Evolutionary conservation across 2,888 invertebrate species (phyloP).

Genomic region (Thecocarcelia acutangulata): DNA sequence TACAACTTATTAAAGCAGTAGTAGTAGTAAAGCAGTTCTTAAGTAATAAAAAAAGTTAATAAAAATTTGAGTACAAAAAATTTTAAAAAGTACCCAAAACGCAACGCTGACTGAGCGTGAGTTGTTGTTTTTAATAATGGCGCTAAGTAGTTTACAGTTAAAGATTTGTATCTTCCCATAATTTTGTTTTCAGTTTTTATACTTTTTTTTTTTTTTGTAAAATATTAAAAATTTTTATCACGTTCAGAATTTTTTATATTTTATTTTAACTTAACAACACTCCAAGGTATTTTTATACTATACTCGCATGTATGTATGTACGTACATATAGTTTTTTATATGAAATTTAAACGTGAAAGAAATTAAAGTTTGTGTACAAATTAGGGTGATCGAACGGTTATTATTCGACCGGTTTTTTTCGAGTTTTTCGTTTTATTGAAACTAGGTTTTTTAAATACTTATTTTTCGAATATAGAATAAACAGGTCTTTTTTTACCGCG

Average conservation of each 20-base stretch:
- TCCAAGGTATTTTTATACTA: slow-evolving; percentile 52
- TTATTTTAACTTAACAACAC: slow-evolving; percentile 39
- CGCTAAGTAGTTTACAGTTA: slow-evolving; percentile 40
- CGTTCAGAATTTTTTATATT: slow-evolving; percentile 35
- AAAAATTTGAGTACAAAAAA: too few relatives aligned
- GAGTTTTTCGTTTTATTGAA: too few relatives aligned
- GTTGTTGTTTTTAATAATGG: not conserved
- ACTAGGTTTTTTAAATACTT: too few relatives aligned
- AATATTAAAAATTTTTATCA: slow-evolving; percentile 53
- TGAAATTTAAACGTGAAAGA: slow-evolving; percentile 44
- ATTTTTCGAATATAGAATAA: too few relatives aligned
- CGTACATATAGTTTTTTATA: not conserved
- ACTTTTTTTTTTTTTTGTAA: not conserved
- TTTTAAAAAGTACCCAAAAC: too few relatives aligned
- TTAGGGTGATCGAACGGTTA: too few relatives aligned
- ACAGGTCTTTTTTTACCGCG: too few relatives aligned
- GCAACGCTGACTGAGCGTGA: too few relatives aligned
- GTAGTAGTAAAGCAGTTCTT: too few relatives aligned
- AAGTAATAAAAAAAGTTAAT: too few relatives aligned
- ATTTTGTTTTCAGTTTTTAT: slow-evolving; percentile 4
- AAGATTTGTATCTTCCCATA: slow-evolving; percentile 8
- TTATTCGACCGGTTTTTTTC: too few relatives aligned
- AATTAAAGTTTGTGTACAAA: slow-evolving; percentile 60
- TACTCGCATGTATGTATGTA: not conserved
- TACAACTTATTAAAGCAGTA: too few relatives aligned